Base-by-base conservation (phyloP, 2,888 invertebrate species). In the Polyommatus iphigenia region DNA sequence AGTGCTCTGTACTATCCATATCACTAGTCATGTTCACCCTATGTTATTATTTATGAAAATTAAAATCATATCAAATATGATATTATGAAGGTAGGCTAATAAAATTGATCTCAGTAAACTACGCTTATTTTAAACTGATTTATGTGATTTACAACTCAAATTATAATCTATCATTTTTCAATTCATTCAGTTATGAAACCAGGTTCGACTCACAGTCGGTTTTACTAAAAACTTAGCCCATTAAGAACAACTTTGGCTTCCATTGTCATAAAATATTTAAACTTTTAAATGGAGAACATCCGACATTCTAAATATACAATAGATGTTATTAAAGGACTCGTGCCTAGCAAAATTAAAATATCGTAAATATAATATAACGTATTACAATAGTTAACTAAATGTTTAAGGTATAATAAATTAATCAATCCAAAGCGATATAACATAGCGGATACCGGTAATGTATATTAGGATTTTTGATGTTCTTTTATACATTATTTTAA, bases 401-500 rank as follows among this genome's bases (percentile, higher is more conserved):
- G 67, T 67, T 13, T 29, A 67, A 67, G 67, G 18, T 29, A 15
- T 32, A 67, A 5, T 29, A 67, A 67, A 32, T 10, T 32, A 5
- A 10, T 24, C 24, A 24, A 62, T 62, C 59, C 8, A 20, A 59
- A 59, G 18, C 13, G 29, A 29, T 13, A 67, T 29, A 32, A 29
- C 13, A 67, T 18, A 67, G 67, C 18, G 29, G 24, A 62, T 67
- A 67, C 29, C 29, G 6, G 18, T 29, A 67, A 73, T 73, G 73
- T 73, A 73, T 73, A 41, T 73, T 46, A 73, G 73, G 41, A 73
- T 73, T 73, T 73, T 73, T 46, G 73, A 73, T 20, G 73, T 73
- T 73, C 73, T 46, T 73, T 73, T 73, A 72, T 73, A 73, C 73
- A 73, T 73, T 73, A 73, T 73, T 73, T 46, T 73, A 24, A 20